These are phyloP conservation scores for Pachyrhynchus sulphureomaculatus DNA, from an alignment of 1,140 invertebrate species.

Conservation along the genomic window DNA sequence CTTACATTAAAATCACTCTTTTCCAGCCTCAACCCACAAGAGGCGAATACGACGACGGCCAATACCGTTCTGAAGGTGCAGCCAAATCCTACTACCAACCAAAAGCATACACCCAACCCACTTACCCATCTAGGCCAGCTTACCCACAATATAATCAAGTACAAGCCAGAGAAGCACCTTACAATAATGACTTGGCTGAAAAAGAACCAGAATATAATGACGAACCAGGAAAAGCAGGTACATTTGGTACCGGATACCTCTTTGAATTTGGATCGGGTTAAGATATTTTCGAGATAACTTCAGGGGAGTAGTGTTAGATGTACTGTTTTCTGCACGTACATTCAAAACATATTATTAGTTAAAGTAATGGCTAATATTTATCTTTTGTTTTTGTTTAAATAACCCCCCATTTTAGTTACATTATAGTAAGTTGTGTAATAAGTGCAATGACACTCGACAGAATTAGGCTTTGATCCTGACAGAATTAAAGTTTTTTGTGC, in stretches of 20 bases:
- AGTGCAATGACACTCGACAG: too few relatives aligned
- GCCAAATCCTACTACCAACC: constrained; percentile 14
- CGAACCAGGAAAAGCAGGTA: constrained; percentile 54
- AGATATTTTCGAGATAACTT: neutral
- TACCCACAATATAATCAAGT: constrained; percentile 18
- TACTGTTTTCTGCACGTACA: neutral
- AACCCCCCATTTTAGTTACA: too few relatives aligned
- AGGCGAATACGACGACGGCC: constrained; percentile 37
- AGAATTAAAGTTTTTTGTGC: too few relatives aligned
- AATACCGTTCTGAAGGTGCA: constrained; percentile 36
- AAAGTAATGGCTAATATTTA: too few relatives aligned
- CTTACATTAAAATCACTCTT: too few relatives aligned
- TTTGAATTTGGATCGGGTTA: constrained; percentile 55
- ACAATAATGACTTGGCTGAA: constrained; percentile 29
- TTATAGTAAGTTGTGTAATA: too few relatives aligned
- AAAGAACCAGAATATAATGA: constrained; percentile 45
- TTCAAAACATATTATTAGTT: too few relatives aligned
- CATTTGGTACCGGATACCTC: constrained; percentile 60
- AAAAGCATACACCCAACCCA: constrained; percentile 4
- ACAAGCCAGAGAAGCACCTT: constrained; percentile 8
- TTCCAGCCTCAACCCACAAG: constrained; percentile 15
- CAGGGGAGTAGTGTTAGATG: neutral
- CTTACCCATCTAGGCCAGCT: constrained; percentile 5
- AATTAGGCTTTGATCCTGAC: too few relatives aligned
- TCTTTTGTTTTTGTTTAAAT: too few relatives aligned